phyloP scores from a whole-genome alignment of 2,888 invertebrate genomes.

The Ceriagrion tenellum region DNA sequence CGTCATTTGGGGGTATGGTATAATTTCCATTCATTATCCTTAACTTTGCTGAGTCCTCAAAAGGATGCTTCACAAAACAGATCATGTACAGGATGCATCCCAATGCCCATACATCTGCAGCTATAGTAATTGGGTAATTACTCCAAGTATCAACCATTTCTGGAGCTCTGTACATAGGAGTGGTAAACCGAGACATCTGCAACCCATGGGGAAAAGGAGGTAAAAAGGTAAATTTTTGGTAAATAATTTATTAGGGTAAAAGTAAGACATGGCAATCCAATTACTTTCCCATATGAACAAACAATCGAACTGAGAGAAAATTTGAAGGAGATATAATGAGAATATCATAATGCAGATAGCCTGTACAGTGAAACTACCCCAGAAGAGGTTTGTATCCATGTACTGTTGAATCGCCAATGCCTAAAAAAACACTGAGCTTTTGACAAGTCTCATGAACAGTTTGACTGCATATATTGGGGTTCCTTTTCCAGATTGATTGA shows the following conservation, averaged over 20 bases:
- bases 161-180: conserved; percentile 98
- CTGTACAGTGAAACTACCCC: no score
- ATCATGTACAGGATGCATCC: conserved; percentile 96
- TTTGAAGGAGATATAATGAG: no score
- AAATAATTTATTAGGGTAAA: neutral
- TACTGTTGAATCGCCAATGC: no score
- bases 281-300: no score
- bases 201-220: conserved; percentile 71
- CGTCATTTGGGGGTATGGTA: conserved; percentile 89
- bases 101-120: conserved; percentile 97
- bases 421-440: no score
- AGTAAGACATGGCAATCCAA: no score
- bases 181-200: conserved; percentile 88
- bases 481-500: no score
- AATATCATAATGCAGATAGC: no score
- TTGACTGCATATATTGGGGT: no score
- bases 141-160: conserved; percentile 99
- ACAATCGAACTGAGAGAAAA: no score
- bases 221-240: neutral
- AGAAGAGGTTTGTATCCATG: no score
- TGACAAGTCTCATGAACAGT: no score
- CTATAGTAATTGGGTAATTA: conserved; percentile 94
- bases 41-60: conserved; percentile 95
- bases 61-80: conserved; percentile 97
- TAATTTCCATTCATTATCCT: conserved; percentile 98